A percentile compares a stretch with the other conserved stretches of the same genome.
Conservation (phyloP, 2,888 invertebrate genomes). For the Cepaea hortensis region DNA sequence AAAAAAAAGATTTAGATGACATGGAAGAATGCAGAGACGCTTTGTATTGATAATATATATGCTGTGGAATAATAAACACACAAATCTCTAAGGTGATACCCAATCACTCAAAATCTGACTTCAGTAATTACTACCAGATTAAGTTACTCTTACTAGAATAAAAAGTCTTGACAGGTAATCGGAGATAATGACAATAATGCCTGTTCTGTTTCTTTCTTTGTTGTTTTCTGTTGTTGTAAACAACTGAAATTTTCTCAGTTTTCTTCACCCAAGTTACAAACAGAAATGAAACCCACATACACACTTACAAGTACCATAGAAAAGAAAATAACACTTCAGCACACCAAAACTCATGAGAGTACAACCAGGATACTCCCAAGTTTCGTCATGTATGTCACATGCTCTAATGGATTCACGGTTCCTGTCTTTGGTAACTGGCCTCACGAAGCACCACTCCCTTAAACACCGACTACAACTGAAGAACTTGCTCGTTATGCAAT, state of each 20-base stretch:
- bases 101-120: conserved; percentile 17
- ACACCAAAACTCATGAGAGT: neutral
- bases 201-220: conserved; percentile 40
- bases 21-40: conserved; percentile 1
- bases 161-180: conserved; percentile 25
- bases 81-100: conserved; percentile 15
- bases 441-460: too few relatives aligned
- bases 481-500: neutral
- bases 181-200: conserved; percentile 41
- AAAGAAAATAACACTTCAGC: neutral
- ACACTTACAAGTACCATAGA: neutral
- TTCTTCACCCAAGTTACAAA: conserved; percentile 41
- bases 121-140: neutral
- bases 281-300: conserved; percentile 15
- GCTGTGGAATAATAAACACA: conserved; percentile 25
- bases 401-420: too few relatives aligned
- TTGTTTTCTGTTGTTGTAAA: conserved; percentile 38
- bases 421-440: too few relatives aligned
- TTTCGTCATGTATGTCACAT: too few relatives aligned
- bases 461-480: neutral
- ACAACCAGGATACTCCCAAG: too few relatives aligned
- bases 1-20: neutral
- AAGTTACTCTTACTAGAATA: neutral
- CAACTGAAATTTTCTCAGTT: conserved; percentile 8
- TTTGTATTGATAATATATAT: neutral